Percentiles rank a stretch among this genome's conserved stretches.
Evolutionary conservation across 2,888 invertebrate genomes (phyloP).

Genomic region (Epiblema foenella): DNA sequence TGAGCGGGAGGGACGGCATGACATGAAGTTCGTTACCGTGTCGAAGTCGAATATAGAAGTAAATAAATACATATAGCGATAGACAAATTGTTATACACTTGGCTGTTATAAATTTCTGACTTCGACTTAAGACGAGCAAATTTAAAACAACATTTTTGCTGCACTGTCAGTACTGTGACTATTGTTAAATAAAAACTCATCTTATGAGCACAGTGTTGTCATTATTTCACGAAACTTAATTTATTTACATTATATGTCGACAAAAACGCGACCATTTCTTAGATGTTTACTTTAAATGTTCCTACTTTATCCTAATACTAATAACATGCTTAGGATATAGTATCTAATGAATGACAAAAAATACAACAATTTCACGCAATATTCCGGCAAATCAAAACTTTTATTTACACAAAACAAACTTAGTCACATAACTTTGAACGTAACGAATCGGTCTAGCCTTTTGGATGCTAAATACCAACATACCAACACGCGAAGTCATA

Average conservation of each 20-base stretch:
- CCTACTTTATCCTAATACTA: background rate
- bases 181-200: no score
- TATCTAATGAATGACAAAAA: background rate
- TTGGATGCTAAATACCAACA: background rate
- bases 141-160: no score
- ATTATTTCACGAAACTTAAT: background rate
- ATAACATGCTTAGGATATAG: background rate
- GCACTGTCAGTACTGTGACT: no score
- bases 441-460: background rate
- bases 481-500: background rate
- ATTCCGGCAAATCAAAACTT: background rate
- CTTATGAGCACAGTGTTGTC: no score
- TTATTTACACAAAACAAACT: background rate
- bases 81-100: no score
- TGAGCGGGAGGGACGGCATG: no score
- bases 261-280: constrained; percentile 21
- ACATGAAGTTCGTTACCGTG: no score
- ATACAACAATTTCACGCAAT: background rate
- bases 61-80: no score
- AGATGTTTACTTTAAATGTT: background rate
- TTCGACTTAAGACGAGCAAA: background rate
- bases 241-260: background rate
- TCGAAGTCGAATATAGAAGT: no score
- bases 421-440: background rate
- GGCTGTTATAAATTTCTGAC: background rate